Evolutionary conservation across 2,888 invertebrate genomes (phyloP).

Genomic region (Stenotaenia linearis): DNA sequence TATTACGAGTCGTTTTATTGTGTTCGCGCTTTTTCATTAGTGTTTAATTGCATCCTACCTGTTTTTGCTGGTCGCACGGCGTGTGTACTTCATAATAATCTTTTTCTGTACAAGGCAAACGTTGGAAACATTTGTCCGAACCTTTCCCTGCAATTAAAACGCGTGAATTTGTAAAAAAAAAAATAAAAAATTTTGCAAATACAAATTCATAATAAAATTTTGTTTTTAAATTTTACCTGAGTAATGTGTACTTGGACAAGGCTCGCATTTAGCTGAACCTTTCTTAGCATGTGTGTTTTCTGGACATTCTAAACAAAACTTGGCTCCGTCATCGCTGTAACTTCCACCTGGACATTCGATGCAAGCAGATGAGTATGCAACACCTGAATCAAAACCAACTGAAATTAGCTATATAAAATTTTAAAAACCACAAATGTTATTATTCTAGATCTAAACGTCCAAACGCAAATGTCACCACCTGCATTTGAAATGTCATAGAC

Average conservation of each 20-base stretch:
- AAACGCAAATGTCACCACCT: not conserved
- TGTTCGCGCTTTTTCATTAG: not conserved
- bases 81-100: constrained; percentile 53
- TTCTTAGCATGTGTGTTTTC: constrained; percentile 49
- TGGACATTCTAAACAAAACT: constrained; percentile 50
- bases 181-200: not conserved
- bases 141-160: constrained; percentile 45
- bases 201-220: no score
- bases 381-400: constrained; percentile 45
- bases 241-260: constrained; percentile 50
- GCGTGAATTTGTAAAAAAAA: not conserved
- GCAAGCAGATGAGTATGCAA: constrained; percentile 54
- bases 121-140: constrained; percentile 48
- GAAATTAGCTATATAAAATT: not conserved
- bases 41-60: constrained; percentile 41
- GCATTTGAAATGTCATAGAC: constrained; percentile 6
- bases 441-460: no score
- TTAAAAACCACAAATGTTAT: not conserved
- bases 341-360: constrained; percentile 49
- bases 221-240: constrained; percentile 39
- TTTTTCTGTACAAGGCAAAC: constrained; percentile 51
- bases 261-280: constrained; percentile 48
- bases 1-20: not conserved
- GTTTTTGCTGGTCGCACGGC: constrained; percentile 50
- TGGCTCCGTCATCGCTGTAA: constrained; percentile 47